Base-by-base conservation (phyloP, 2,888 invertebrate genomes). In the Dasysyrphus albostriatus region DNA sequence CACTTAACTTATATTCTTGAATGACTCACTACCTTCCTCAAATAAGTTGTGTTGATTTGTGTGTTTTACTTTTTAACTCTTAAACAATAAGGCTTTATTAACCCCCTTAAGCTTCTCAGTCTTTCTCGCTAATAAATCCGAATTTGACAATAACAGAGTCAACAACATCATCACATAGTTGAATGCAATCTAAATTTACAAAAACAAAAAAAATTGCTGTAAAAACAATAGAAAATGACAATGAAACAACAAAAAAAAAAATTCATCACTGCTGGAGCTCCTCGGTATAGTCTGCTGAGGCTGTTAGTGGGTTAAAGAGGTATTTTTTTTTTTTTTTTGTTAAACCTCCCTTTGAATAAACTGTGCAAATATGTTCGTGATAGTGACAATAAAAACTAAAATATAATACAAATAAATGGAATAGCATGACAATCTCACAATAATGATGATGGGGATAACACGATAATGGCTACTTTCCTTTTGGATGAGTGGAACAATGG, bases 391-490 rank as follows among this genome's bases (percentile, higher is more conserved):
- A 67, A 83, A 74, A 73, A 58, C 10, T 7, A 19, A 39, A 24
- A 16, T n/a, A 42, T 24, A 24, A 42, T 42, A 54, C 42, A 39
- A 37, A 56, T 24, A 61, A 74, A 79, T 76, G 61, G 56, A 75
- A 80, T 61, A 75, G 51, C 61, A 51, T 79, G 61, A 73, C 79
- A 81, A 81, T 73, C 67, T 74, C 73, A 77, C 79, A 74, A 34
- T 16, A 74, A 78, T 78, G 59, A 65, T 37, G 19, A 65, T 65
- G 49, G 75, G 80, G 70, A 84, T 84, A 80, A 80, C 75, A 80
- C 54, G 76, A 80, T 84, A 81, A 84, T 80, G 84, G 81, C 72
- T 76, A 76, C 75, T 84, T 76, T 76, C 61, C 14, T 59, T 72
- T 67, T 70, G 42, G 74, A 69, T 83, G 69, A 61, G 63, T 56